phyloP scores from a whole-genome alignment of 2,888 invertebrate species.

The Caenorhabditis parvicauda region DNA sequence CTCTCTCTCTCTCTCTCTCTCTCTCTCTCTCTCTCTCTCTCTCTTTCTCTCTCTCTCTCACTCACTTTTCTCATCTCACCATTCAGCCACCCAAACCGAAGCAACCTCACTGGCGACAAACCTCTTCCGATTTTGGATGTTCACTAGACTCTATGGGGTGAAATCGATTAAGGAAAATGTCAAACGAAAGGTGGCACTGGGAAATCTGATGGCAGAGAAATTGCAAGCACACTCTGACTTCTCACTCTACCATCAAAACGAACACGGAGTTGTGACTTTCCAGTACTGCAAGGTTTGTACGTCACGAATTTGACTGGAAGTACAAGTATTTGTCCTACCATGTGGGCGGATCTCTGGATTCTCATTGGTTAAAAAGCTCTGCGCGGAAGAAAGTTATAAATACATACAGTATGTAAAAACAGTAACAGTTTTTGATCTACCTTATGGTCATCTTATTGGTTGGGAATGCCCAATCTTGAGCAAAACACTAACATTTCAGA shows the following conservation, averaged over 20 bases:
- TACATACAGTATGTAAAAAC: background rate
- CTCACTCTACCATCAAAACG: slow-evolving; percentile 13
- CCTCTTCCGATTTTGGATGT: slow-evolving; percentile 22
- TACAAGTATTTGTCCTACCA: no score
- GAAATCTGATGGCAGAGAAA: slow-evolving; percentile 17
- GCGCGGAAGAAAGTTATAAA: background rate
- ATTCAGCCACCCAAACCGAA: slow-evolving; percentile 3
- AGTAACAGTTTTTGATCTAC: no score
- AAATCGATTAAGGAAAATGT: slow-evolving; percentile 19
- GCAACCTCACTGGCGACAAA: slow-evolving; percentile 4
- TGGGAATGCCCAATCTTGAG: no score
- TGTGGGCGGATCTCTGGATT: no score
- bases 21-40: no score
- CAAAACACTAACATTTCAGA: no score
- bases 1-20: no score
- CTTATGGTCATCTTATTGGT: no score
- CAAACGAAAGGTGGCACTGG: slow-evolving; percentile 14
- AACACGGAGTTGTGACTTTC: slow-evolving; percentile 20
- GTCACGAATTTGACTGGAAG: no score
- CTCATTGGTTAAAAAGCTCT: no score
- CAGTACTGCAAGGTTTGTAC: slow-evolving; percentile 21
- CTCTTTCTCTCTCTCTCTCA: no score
- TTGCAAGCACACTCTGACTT: slow-evolving; percentile 17
- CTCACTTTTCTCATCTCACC: no score
- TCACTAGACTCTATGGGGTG: slow-evolving; percentile 19